Conservation (phyloP, 2,888 invertebrate genomes). For the Drosophila prostipennis region DNA sequence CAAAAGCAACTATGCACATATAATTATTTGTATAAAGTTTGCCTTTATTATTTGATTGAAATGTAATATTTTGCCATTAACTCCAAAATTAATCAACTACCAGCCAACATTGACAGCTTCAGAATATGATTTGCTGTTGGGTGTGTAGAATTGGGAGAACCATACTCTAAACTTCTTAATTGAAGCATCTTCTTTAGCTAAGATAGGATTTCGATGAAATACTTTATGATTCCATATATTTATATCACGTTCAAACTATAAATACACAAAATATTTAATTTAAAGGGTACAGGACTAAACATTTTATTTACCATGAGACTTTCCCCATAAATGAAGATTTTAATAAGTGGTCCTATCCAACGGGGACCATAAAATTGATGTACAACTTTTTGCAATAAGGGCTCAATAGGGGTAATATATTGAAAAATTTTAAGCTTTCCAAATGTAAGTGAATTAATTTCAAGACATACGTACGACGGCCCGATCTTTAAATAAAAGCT, state of each 20-base stretch:
- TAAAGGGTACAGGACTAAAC: not conserved
- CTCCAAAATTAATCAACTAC: slow-evolving; percentile 3
- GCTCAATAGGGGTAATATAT: slow-evolving; percentile 91
- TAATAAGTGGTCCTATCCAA: slow-evolving; percentile 87
- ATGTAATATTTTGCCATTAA: no score
- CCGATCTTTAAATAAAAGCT: slow-evolving; percentile 85
- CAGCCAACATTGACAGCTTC: slow-evolving; percentile 18
- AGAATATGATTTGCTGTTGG: slow-evolving; percentile 86
- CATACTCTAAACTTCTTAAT: slow-evolving; percentile 91
- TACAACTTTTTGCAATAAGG: slow-evolving; percentile 90
- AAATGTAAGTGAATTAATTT: slow-evolving; percentile 85
- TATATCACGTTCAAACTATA: slow-evolving; percentile 93
- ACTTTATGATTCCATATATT: slow-evolving; percentile 94
- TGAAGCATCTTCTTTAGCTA: slow-evolving; percentile 90
- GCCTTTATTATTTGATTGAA: no score
- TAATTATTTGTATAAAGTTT: no score
- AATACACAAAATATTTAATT: slow-evolving; percentile 43
- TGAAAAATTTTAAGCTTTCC: slow-evolving; percentile 89
- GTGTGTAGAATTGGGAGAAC: slow-evolving; percentile 94
- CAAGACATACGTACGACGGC: slow-evolving; percentile 91
- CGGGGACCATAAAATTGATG: slow-evolving; percentile 90
- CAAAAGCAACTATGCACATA: no score
- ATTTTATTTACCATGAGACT: slow-evolving; percentile 86
- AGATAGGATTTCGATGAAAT: slow-evolving; percentile 88
- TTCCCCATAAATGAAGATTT: slow-evolving; percentile 88